Evolutionary conservation across 2,797 vertebrate species (phyloP), one percentile per base, ranked within the genome.

Genomic region (Enteromius thamalakanensis): DNA sequence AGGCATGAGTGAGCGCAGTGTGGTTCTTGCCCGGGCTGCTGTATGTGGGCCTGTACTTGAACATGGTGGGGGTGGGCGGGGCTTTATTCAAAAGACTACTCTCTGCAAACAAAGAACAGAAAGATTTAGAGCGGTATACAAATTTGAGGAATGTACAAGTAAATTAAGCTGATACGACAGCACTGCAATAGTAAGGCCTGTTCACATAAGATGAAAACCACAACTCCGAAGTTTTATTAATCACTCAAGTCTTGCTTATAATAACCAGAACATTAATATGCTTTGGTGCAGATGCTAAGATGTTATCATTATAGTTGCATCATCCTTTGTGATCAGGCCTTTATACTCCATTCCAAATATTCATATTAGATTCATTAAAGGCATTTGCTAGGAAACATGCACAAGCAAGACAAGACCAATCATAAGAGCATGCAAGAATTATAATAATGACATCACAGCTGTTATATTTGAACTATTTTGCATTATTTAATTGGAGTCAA

Each of bases 51-150:
- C 97, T 94, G 90, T 97, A 99, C 89, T 97, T 98, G 93, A 97
- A 99, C 98, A 99, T 98, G 80, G 97, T 98, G 70, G 98, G 97
- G 0, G 97, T 98, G 0, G 97, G 97, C 12, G 97, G 97, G 88
- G 96, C 95, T 91, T 99, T 97, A 90, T 93, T 94, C 79, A 99
- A 90, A 81, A 98, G 92, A 89, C 94, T 93, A 93, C 95, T 96
- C 89, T 98, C 97, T 95, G 91, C 45, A 94, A 91, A 11, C 0
- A 82, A 81, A 75, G 76, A 37, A 84, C n/a, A 62, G 55, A 58
- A 49, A 84, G 32, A 51, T 64, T 26, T 34, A 75, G 55, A 19
- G 45, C 14, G 29, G 23, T 32, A 37, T 79, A 37, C 29, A 55
- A 14, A 49, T 51, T 26, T 53, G 37, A n/a, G 69, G 8, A 49